These are phyloP conservation scores for Epizoanthus fatuus DNA, from an alignment of 92 coral and sea anemone species.

Conservation along the genomic window DNA sequence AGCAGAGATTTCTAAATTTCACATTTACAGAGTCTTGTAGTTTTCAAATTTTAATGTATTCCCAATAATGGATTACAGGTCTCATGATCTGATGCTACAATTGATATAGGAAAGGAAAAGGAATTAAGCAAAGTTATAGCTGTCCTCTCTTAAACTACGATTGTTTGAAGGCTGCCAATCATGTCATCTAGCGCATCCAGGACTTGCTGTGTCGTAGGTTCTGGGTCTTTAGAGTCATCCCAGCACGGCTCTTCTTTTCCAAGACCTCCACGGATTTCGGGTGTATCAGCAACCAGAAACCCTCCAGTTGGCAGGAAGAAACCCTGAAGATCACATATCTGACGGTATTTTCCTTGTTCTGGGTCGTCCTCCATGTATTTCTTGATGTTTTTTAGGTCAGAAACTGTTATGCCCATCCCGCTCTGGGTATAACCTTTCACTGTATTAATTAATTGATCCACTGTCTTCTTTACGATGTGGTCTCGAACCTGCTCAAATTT, in stretches of 20 bases:
- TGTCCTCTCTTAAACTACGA: no score
- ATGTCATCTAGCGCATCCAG: constrained; percentile 48
- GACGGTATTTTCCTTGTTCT: constrained; percentile 33
- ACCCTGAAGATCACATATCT: constrained; percentile 58
- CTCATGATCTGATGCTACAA: no score
- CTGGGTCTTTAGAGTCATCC: not conserved
- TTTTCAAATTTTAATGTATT: no score
- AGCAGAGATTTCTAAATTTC: no score
- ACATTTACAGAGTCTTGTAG: no score
- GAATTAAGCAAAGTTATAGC: no score
- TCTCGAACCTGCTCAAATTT: constrained; percentile 59
- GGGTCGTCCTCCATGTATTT: constrained; percentile 24
- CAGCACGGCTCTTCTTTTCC: not conserved
- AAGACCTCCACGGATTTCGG: not conserved
- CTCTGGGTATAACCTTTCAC: constrained; percentile 32
- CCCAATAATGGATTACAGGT: no score
- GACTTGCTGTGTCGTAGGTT: constrained; percentile 54
- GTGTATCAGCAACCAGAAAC: constrained; percentile 43
- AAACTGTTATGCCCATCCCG: constrained; percentile 40
- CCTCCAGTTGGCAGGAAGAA: constrained; percentile 53
- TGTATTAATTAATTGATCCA: constrained; percentile 1
- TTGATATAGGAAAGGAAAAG: no score
- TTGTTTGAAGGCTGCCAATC: constrained; percentile 22
- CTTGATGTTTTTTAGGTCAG: constrained; percentile 41
- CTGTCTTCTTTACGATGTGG: constrained; percentile 14